Percentiles rank a stretch among this genome's conserved stretches.
phyloP scores from a whole-genome alignment of 2,113 vertebrate genomes.

The Rhabdomys dilectus region DNA sequence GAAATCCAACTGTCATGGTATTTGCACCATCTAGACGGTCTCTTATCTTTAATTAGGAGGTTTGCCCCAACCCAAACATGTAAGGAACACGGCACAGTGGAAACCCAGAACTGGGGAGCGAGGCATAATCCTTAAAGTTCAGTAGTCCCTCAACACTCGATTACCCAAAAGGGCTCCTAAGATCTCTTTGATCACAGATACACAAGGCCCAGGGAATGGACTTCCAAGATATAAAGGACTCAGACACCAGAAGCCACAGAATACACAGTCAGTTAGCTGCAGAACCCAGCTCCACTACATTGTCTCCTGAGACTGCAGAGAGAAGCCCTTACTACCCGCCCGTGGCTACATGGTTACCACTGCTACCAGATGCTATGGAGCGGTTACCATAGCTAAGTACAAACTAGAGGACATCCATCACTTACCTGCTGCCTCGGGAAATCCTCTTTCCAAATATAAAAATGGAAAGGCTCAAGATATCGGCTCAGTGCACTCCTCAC shows the following conservation, averaged over 20 bases:
- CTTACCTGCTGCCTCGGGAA: rapidly evolving
- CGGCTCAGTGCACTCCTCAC: neutral
- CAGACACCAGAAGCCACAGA: neutral
- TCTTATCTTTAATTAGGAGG: neutral
- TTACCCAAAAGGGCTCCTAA: neutral
- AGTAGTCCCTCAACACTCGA: rapidly evolving
- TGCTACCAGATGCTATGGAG: neutral
- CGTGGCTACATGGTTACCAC: neutral
- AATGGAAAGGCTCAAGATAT: neutral
- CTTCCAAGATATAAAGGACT: rapidly evolving
- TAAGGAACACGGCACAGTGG: neutral
- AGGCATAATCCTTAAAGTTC: too few species aligned
- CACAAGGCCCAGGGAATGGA: neutral
- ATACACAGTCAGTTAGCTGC: neutral
- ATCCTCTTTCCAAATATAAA: neutral
- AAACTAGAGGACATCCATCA: too few species aligned
- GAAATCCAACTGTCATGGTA: neutral
- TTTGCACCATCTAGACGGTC: neutral
- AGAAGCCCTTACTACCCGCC: neutral
- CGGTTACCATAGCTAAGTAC: neutral
- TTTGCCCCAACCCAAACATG: neutral
- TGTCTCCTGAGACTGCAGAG: neutral
- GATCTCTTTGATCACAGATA: neutral
- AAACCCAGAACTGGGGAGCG: neutral
- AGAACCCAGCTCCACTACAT: neutral